A percentile compares a stretch with the other conserved stretches of the same genome.
Evolutionary conservation across 2,888 invertebrate species (phyloP).

Genomic region (Eristalis tenax): DNA sequence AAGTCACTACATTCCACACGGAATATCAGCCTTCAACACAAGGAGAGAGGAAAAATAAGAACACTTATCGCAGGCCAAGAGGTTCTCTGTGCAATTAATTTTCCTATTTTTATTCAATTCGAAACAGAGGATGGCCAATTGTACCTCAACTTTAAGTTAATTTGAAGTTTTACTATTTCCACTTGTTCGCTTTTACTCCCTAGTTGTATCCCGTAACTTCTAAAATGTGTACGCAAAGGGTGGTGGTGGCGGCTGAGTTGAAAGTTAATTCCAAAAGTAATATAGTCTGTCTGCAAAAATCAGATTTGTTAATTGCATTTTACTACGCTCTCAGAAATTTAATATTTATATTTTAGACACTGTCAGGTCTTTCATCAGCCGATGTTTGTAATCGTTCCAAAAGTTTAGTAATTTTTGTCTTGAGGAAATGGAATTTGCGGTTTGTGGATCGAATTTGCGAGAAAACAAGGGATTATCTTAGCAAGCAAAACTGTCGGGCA

Average conservation of each 20-base stretch:
- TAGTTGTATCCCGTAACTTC: neutral
- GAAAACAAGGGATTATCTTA: constrained; percentile 1
- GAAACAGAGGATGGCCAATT: constrained; percentile 42
- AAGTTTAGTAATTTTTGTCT: constrained; percentile 5
- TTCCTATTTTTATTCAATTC: constrained; percentile 55
- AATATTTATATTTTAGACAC: constrained; percentile 22
- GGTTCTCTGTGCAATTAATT: constrained; percentile 43
- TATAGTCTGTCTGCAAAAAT: constrained; percentile 14
- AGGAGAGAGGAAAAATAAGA: neutral
- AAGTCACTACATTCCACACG: neutral
- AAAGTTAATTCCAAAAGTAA: neutral
- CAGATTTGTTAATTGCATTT: constrained; percentile 49
- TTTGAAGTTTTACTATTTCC: constrained; percentile 51
- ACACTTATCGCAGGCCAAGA: constrained; percentile 22
- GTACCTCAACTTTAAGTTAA: constrained; percentile 62
- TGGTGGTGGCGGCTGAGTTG: neutral
- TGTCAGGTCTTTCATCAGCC: neutral
- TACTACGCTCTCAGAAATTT: constrained; percentile 23
- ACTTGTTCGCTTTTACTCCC: neutral
- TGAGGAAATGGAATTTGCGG: constrained; percentile 11
- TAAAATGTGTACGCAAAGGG: neutral
- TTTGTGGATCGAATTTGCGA: neutral
- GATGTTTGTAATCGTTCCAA: neutral
- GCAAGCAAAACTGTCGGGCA: neutral
- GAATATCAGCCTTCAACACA: neutral